Percentiles rank a stretch among this genome's conserved stretches.
Conservation (phyloP, 1,140 invertebrate genomes). For the Zaprionus capensis region DNA sequence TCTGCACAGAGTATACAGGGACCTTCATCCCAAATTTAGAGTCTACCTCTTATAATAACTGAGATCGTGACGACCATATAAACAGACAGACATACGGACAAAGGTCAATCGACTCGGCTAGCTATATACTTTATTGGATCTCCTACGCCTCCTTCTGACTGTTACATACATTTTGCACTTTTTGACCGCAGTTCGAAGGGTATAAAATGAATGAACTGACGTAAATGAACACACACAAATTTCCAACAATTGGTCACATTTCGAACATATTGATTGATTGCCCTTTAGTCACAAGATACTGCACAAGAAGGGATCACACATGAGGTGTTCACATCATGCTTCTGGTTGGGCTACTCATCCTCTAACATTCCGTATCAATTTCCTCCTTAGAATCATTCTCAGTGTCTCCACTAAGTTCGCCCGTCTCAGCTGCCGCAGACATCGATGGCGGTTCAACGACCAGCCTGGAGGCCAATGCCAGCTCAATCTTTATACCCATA, state of each 20-base stretch:
- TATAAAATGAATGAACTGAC: neutral
- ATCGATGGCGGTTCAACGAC: conserved; percentile 66
- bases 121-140: too few species aligned
- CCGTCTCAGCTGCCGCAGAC: conserved; percentile 18
- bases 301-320: conserved; percentile 31
- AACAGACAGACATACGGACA: too few species aligned
- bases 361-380: conserved; percentile 71
- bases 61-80: too few species aligned
- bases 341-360: conserved; percentile 67
- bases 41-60: too few species aligned
- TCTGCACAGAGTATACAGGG: too few species aligned
- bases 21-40: too few species aligned
- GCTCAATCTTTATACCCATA: conserved; percentile 67
- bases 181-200: too few species aligned
- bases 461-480: conserved; percentile 65
- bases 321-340: conserved; percentile 44
- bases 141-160: too few species aligned
- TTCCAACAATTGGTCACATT: conserved; percentile 18
- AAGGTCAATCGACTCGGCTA: too few species aligned
- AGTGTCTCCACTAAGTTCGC: conserved; percentile 47
- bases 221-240: conserved; percentile 20
- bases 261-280: neutral
- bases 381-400: conserved; percentile 27
- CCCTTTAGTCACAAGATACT: conserved; percentile 9
- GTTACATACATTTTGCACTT: too few species aligned